Evolutionary conservation across 2,797 vertebrate genomes (phyloP), one percentile per base, ranked within the genome.

Genomic region (Lycodopsis pacificus): DNA sequence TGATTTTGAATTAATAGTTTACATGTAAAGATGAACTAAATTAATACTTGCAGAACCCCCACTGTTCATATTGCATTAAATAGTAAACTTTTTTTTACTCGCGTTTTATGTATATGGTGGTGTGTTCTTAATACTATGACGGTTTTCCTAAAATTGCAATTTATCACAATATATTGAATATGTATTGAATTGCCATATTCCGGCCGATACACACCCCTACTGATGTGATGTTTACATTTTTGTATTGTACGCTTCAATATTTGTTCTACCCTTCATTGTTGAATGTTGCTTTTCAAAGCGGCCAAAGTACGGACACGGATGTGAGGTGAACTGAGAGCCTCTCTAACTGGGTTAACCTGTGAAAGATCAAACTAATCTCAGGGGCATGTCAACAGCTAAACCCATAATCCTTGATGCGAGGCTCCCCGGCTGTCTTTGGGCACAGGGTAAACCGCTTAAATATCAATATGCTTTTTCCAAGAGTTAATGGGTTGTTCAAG

Each of bases 361-460:
- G 83, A 84, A 71, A 87, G 85, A 93, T 92, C 84, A 91, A 84
- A 92, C 76, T 88, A 89, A 92, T 92, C 80, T 87, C 84, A 81
- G 74, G 76, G 76, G 40, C 90, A 81, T 90, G 87, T 92, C 51
- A 34, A 27, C 51, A n/a, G 80, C 84, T 91, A 87, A 93, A 81
- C 75, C 91, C 73, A 81, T 94, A 93, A 94, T 93, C 90, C 79
- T 58, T 32, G 25, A 80, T 79, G 49, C 66, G n/a, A 81, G 54
- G 58, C 68, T 79, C 46, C 57, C 38, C 5, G 2, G 13, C 65
- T 70, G 17, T 71, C 75, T 69, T 77, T 75, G 65, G 79, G 75
- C 44, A 69, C 48, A 51, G 36, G 65, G 67, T 90, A 92, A 69
- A 90, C 87, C 86, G 66, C 81, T 92, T 89, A 71, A 59, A 91